phyloP scores from a whole-genome alignment of 2,797 vertebrate genomes.

The Lepilemur ruficaudatus region DNA sequence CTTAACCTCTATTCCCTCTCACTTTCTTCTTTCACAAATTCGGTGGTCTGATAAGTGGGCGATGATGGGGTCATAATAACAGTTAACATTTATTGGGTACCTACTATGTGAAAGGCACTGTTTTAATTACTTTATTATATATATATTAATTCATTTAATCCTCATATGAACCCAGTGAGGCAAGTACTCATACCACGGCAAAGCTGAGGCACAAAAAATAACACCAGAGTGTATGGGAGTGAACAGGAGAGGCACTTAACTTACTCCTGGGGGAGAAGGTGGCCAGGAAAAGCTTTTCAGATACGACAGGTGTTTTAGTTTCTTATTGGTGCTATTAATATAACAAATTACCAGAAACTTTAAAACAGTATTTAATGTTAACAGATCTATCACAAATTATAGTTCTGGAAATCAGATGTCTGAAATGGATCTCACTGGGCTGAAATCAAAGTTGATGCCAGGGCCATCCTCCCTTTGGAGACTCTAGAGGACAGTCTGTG shows the following conservation, averaged over 20 bases:
- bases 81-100: background rate
- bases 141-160: background rate
- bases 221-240: no score
- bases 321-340: background rate
- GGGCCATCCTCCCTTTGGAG: background rate
- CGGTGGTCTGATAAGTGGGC: background rate
- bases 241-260: background rate
- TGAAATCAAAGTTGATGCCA: background rate
- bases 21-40: conserved; percentile 10
- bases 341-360: background rate
- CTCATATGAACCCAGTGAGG: background rate
- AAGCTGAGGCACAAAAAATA: background rate
- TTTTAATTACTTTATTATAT: background rate
- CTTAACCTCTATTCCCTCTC: background rate
- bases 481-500: background rate
- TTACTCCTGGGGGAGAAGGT: background rate
- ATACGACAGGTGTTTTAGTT: background rate
- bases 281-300: background rate
- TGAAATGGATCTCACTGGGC: background rate
- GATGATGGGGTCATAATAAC: background rate
- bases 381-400: background rate
- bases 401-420: background rate
- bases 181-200: background rate
- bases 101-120: background rate
- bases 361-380: background rate